Conservation (phyloP, 2,888 invertebrate species). For the Amiota mariae region DNA sequence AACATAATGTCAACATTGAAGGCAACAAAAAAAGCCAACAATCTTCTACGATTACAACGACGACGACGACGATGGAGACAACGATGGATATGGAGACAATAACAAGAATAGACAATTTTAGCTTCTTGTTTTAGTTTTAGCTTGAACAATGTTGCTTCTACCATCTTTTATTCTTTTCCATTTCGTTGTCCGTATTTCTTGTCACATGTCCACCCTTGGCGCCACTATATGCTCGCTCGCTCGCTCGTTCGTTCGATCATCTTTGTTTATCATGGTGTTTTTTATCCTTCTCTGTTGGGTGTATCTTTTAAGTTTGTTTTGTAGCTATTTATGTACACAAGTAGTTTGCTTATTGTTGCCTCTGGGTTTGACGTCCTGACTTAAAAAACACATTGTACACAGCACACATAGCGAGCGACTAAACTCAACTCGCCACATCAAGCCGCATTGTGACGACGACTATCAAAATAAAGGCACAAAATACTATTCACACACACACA, state of each 20-base stretch:
- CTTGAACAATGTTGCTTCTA: neutral
- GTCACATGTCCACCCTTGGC: neutral
- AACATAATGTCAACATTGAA: slow-evolving; percentile 31
- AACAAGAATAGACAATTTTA: neutral
- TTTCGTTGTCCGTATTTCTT: neutral
- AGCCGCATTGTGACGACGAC: neutral
- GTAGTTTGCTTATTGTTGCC: slow-evolving; percentile 24
- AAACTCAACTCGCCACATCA: too few relatives aligned
- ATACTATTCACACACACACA: neutral
- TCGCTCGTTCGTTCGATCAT: neutral
- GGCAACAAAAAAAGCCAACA: slow-evolving; percentile 18
- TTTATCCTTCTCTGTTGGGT: neutral
- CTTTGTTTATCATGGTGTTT: neutral
- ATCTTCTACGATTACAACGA: neutral
- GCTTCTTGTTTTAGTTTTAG: neutral
- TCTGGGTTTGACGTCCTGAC: slow-evolving; percentile 22
- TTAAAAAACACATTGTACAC: neutral
- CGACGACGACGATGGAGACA: neutral
- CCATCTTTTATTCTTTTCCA: neutral
- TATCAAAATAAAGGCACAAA: slow-evolving; percentile 16
- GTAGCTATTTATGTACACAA: slow-evolving; percentile 20
- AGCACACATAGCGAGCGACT: too few relatives aligned
- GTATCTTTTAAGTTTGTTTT: slow-evolving; percentile 4
- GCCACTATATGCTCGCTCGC: neutral
- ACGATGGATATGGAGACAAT: neutral